These are phyloP conservation scores for Tachystola acroxantha DNA, from an alignment of 2,888 invertebrate genomes.

Conservation along the genomic window DNA sequence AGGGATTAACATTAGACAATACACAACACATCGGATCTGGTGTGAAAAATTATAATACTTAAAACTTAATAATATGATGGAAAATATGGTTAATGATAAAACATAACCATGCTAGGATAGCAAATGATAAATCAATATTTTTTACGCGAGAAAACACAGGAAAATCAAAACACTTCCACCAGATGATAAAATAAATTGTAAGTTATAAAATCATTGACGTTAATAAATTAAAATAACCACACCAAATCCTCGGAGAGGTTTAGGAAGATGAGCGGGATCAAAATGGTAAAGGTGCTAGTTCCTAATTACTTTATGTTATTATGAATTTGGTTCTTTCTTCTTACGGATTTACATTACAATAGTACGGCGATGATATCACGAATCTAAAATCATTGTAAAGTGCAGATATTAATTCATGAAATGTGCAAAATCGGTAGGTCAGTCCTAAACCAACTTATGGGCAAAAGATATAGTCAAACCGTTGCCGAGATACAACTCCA, in stretches of 20 bases:
- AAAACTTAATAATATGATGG: constrained; percentile 36
- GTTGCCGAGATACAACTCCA: not conserved
- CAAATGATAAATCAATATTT: constrained; percentile 61
- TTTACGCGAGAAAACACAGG: constrained; percentile 69
- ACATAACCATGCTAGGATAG: constrained; percentile 70
- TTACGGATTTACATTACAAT: constrained; percentile 54
- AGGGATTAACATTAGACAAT: constrained; percentile 94
- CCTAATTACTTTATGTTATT: constrained; percentile 59
- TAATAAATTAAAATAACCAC: constrained; percentile 73
- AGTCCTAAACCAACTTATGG: constrained; percentile 51
- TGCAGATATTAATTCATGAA: constrained; percentile 66
- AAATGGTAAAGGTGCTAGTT: constrained; percentile 67
- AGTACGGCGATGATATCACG: constrained; percentile 65
- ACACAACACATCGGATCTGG: constrained; percentile 85
- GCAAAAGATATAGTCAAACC: constrained; percentile 51
- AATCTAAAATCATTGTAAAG: constrained; percentile 68
- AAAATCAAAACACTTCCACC: constrained; percentile 79
- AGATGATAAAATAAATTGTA: constrained; percentile 69
- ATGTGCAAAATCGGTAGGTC: constrained; percentile 59
- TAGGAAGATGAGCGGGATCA: constrained; percentile 69
- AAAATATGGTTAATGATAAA: constrained; percentile 52
- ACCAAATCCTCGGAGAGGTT: constrained; percentile 78
- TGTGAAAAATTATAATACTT: constrained; percentile 66
- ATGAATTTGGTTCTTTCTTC: constrained; percentile 56
- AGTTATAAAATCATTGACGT: constrained; percentile 51